A percentile compares a stretch with the other conserved stretches of the same genome.
Evolutionary conservation across 2,888 invertebrate genomes (phyloP).

Genomic region (Oeneis ivallda): DNA sequence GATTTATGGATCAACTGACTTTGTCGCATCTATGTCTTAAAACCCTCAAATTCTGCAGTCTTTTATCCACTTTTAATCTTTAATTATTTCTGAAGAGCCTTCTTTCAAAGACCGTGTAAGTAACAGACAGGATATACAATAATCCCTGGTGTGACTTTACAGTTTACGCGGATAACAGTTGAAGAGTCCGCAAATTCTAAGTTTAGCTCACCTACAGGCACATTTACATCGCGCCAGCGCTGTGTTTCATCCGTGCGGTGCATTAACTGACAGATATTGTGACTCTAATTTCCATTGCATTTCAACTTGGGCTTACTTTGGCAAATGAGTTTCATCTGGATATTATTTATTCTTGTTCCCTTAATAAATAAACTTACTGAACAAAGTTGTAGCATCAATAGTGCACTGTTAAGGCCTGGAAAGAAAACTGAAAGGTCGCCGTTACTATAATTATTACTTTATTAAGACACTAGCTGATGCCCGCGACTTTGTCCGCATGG

Average conservation of each 20-base stretch:
- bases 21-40: no score
- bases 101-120: background rate
- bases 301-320: background rate
- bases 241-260: background rate
- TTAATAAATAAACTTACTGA: slow-evolving; percentile 4
- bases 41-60: no score
- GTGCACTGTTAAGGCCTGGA: background rate
- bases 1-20: no score
- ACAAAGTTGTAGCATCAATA: background rate
- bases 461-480: no score
- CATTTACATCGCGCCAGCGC: slow-evolving; percentile 15
- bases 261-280: slow-evolving; percentile 10
- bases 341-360: background rate
- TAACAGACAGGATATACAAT: background rate
- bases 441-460: no score
- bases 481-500: no score
- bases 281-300: background rate
- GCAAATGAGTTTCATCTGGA: slow-evolving; percentile 10
- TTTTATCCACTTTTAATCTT: no score
- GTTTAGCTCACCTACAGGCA: slow-evolving; percentile 25
- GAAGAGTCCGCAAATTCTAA: slow-evolving; percentile 17
- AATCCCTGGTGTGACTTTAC: slow-evolving; percentile 3
- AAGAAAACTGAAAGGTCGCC: no score
- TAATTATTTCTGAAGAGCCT: background rate
- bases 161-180: slow-evolving; percentile 19